These are phyloP conservation scores for Channallabes apus DNA, from an alignment of 2,797 vertebrate species.

Conservation along the genomic window DNA sequence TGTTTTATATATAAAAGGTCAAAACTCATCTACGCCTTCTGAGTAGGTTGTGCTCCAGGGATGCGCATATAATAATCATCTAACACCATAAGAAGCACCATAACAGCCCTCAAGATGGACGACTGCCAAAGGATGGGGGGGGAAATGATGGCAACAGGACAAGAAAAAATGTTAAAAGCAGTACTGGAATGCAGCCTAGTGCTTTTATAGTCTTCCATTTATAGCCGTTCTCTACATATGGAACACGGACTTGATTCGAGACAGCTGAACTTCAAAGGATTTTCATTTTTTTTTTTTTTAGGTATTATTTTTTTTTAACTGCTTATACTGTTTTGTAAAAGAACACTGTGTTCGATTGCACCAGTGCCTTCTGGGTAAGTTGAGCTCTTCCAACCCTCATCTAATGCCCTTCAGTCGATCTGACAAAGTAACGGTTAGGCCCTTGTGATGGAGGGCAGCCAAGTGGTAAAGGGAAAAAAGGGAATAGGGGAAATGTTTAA, in stretches of 20 bases:
- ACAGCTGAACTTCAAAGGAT: background rate
- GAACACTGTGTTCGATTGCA: background rate
- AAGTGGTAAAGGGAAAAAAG: background rate
- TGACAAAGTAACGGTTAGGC: slow-evolving; percentile 5
- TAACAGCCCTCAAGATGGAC: background rate
- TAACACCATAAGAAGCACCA: background rate
- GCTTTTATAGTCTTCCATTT: background rate
- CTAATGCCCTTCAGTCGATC: background rate
- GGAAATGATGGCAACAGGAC: background rate
- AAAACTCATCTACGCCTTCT: background rate
- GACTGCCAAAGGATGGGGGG: background rate
- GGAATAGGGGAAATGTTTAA: too few relatives aligned
- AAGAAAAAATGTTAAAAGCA: background rate
- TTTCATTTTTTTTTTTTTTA: background rate
- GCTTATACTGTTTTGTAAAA: slow-evolving; percentile 6
- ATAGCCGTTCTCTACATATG: background rate
- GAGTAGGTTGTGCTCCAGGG: background rate
- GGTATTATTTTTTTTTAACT: background rate
- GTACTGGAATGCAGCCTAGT: slow-evolving; percentile 15
- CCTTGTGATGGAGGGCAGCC: background rate
- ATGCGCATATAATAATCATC: background rate
- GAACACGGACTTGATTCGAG: background rate
- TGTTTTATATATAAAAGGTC: background rate
- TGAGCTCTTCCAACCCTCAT: slow-evolving; percentile 11
- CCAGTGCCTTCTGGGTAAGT: slow-evolving; percentile 4